Conservation (phyloP, 1,140 invertebrate genomes). For the Cylas formicarius region DNA sequence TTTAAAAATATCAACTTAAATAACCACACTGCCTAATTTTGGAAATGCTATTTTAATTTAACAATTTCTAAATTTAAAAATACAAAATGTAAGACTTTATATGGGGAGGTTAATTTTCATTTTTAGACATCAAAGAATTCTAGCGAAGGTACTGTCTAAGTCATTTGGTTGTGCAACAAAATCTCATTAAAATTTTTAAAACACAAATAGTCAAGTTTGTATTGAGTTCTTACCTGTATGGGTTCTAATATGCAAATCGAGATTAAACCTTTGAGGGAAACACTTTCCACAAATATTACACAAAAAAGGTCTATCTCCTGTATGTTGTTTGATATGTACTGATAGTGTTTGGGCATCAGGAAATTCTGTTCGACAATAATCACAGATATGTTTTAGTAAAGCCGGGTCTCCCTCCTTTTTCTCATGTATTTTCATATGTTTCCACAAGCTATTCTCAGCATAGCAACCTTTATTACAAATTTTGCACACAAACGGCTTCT, state of each 20-base stretch:
- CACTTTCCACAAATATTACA: slow-evolving; percentile 49
- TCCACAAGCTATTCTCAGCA: slow-evolving; percentile 47
- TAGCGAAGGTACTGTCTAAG: too few relatives aligned
- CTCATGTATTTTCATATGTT: slow-evolving; percentile 43
- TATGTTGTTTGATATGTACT: slow-evolving; percentile 47
- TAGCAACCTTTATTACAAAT: slow-evolving; percentile 46
- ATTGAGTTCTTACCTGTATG: slow-evolving; percentile 61
- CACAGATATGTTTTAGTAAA: slow-evolving; percentile 41
- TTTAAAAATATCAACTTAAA: too few relatives aligned
- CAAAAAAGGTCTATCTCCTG: slow-evolving; percentile 44
- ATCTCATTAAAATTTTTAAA: too few relatives aligned
- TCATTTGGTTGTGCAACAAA: too few relatives aligned
- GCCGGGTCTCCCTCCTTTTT: slow-evolving; percentile 40
- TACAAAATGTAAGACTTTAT: too few relatives aligned
- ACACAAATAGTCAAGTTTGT: too few relatives aligned
- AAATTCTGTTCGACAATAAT: slow-evolving; percentile 43
- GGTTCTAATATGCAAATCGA: slow-evolving; percentile 61
- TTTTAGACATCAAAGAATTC: too few relatives aligned
- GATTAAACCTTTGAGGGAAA: slow-evolving; percentile 55
- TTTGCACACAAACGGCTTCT: slow-evolving; percentile 60
- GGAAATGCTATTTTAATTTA: too few relatives aligned
- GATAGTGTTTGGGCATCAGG: slow-evolving; percentile 43
- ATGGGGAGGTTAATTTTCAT: too few relatives aligned
- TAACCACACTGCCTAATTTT: too few relatives aligned
- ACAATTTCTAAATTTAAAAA: too few relatives aligned